A percentile compares a stretch with the other conserved stretches of the same genome.
Conservation (phyloP, 2,888 invertebrate species). For the Therioaphis trifolii region DNA sequence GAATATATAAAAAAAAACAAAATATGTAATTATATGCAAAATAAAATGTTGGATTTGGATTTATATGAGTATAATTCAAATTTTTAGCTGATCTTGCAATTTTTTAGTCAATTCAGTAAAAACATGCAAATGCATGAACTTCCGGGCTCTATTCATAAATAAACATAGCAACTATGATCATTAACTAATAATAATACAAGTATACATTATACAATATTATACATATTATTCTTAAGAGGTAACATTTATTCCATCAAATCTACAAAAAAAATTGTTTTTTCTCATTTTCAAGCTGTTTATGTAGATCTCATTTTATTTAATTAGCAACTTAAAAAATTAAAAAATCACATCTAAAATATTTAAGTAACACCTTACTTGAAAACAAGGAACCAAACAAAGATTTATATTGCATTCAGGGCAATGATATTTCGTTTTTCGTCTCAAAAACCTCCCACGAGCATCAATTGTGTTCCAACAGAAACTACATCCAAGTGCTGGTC, state of each 20-base stretch:
- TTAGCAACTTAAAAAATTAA: too few relatives aligned
- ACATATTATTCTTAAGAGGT: too few relatives aligned
- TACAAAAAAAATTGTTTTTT: not conserved
- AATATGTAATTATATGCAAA: too few relatives aligned
- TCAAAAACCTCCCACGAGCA: constrained; percentile 81
- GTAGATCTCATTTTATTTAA: not conserved
- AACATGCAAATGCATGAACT: not conserved
- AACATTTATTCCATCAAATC: too few relatives aligned
- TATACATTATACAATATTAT: too few relatives aligned
- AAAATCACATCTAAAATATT: too few relatives aligned
- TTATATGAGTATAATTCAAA: not conserved
- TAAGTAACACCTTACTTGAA: constrained; percentile 73
- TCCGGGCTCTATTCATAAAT: not conserved
- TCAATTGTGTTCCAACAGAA: constrained; percentile 93
- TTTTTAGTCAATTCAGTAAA: not conserved
- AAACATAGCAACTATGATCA: too few relatives aligned
- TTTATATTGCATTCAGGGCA: constrained; percentile 91
- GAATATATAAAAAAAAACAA: too few relatives aligned
- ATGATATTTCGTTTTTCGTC: constrained; percentile 89
- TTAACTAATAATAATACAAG: too few relatives aligned
- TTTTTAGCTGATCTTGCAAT: not conserved
- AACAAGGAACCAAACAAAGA: constrained; percentile 89
- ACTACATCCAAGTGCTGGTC: constrained; percentile 87
- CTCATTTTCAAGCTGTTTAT: not conserved
- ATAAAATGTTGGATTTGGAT: too few relatives aligned